These are phyloP conservation scores for Squalus acanthias DNA, from an alignment of 2,797 vertebrate genomes.

Conservation along the genomic window DNA sequence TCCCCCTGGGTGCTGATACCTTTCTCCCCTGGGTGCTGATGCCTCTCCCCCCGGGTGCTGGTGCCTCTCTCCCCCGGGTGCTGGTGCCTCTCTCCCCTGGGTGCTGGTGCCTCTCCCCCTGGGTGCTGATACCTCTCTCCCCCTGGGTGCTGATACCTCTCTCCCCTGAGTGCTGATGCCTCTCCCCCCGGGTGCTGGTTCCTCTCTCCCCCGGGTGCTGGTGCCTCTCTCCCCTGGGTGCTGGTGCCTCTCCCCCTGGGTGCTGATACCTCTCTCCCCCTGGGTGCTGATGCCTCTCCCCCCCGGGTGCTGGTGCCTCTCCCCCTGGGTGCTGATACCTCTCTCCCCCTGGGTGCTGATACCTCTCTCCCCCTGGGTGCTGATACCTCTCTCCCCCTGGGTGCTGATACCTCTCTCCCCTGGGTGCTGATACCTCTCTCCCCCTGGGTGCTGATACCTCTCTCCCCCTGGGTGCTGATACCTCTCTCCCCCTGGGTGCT, in stretches of 20 bases:
- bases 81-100: no score
- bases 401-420: not conserved
- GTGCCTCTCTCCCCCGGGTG: not conserved
- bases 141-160: not conserved
- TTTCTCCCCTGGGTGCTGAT: not conserved
- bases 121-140: not conserved
- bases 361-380: not conserved
- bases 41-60: not conserved
- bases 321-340: not conserved
- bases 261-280: not conserved
- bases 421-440: not conserved
- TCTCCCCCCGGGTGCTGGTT: not conserved
- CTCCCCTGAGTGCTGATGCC: not conserved
- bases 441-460: not conserved
- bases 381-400: not conserved
- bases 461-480: not conserved
- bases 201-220: not conserved
- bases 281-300: no score
- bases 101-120: not conserved
- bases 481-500: not conserved
- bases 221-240: not conserved
- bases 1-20: not conserved
- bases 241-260: not conserved
- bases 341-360: not conserved
- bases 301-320: not conserved